Conservation (phyloP, 2,888 invertebrate genomes). For the Rhopalosiphum nymphaeae region DNA sequence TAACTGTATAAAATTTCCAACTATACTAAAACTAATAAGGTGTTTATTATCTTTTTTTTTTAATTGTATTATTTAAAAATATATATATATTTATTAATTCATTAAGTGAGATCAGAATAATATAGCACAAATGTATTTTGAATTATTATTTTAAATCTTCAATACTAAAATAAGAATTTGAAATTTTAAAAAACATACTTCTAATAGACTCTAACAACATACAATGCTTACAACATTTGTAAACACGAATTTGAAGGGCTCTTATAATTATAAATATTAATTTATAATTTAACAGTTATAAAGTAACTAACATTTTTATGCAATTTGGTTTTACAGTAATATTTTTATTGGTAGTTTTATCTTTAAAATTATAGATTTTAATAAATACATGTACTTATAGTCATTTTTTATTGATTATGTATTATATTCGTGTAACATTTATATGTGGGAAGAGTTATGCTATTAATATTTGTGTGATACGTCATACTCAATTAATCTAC, state of each 20-base stretch:
- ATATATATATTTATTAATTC: not conserved
- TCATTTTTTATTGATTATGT: not conserved
- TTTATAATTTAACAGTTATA: not conserved
- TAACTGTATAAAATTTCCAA: not conserved
- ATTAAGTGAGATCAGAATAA: not conserved
- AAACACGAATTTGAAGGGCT: not conserved
- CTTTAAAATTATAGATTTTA: not conserved
- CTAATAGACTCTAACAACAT: not conserved
- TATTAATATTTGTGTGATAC: not conserved
- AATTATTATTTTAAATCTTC: not conserved
- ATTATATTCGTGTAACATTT: not conserved
- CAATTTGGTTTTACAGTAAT: not conserved
- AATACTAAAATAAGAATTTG: not conserved
- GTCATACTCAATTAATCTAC: not conserved
- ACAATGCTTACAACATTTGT: not conserved
- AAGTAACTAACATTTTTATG: not conserved
- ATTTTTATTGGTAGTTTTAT: not conserved
- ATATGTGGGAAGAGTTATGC: not conserved
- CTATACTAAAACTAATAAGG: not conserved
- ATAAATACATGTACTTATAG: not conserved
- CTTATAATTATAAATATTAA: not conserved
- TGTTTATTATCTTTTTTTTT: not conserved
- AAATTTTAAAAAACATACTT: not conserved
- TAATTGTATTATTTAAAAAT: not conserved
- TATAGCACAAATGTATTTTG: not conserved